Evolutionary conservation across 1,140 invertebrate genomes (phyloP).

Genomic region (Ceratosolen solmsi): DNA sequence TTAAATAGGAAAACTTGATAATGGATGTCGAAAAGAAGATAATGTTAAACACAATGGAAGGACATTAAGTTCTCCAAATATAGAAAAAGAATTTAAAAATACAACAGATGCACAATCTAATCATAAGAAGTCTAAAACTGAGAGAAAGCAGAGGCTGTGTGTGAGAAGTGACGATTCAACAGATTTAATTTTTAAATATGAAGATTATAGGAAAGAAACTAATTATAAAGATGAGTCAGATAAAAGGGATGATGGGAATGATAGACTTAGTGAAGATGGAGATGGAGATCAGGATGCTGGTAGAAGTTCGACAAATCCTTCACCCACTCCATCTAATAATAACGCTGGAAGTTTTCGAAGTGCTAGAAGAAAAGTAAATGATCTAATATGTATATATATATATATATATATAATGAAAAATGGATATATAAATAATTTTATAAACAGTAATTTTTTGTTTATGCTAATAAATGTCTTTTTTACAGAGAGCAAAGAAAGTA

Average conservation of each 20-base stretch:
- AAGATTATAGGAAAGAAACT: slow-evolving; percentile 61
- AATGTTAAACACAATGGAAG: slow-evolving; percentile 37
- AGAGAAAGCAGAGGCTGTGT: slow-evolving; percentile 68
- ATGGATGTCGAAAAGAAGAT: slow-evolving; percentile 42
- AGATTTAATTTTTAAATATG: slow-evolving; percentile 67
- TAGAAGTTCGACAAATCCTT: slow-evolving; percentile 68
- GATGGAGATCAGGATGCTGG: slow-evolving; percentile 67
- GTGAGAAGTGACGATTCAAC: slow-evolving; percentile 68
- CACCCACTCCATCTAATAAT: slow-evolving; percentile 66
- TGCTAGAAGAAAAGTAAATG: slow-evolving; percentile 68
- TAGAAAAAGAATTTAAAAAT: slow-evolving; percentile 55
- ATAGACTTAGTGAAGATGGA: slow-evolving; percentile 67
- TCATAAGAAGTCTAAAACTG: slow-evolving; percentile 62
- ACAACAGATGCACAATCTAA: slow-evolving; percentile 48
- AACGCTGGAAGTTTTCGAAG: slow-evolving; percentile 67
- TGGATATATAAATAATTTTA: background rate
- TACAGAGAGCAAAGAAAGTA: slow-evolving; percentile 80
- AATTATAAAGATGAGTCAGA: slow-evolving; percentile 62
- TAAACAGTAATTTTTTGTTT: slow-evolving; percentile 17
- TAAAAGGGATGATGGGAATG: slow-evolving; percentile 62
- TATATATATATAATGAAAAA: slow-evolving; percentile 1
- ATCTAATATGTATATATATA: background rate
- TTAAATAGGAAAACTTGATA: slow-evolving; percentile 36
- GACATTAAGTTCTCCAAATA: background rate
- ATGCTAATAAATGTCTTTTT: slow-evolving; percentile 49